Conservation (phyloP, 92 coral and sea anemone species). For the Epizoanthus scotinus region DNA sequence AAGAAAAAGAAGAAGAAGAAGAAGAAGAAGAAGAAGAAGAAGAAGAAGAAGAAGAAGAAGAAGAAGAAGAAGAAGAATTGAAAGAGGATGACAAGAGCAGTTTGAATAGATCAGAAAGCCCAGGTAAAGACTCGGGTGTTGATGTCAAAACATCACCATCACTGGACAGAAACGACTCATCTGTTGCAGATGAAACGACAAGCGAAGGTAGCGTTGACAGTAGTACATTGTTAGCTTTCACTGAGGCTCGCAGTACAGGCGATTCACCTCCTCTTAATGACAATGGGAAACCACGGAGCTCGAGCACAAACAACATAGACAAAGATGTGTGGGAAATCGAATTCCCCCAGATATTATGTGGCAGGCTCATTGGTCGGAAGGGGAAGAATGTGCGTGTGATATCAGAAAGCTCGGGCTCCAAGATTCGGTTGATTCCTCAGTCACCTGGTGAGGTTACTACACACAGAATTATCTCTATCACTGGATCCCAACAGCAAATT, state of each 20-base stretch:
- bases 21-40: no score
- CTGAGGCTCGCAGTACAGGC: conserved; percentile 60
- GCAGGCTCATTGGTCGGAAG: conserved; percentile 93
- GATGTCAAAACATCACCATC: conserved; percentile 61
- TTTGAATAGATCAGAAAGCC: conserved; percentile 43
- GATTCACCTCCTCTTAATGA: conserved; percentile 51
- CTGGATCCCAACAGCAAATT: conserved; percentile 85
- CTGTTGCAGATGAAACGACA: conserved; percentile 67
- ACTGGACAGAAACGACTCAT: conserved; percentile 72
- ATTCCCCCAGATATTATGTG: conserved; percentile 95
- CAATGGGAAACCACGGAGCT: conserved; percentile 41
- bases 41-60: neutral
- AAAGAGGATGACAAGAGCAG: conserved; percentile 8
- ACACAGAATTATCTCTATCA: conserved; percentile 85
- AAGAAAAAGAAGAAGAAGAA: no score
- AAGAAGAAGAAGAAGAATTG: neutral
- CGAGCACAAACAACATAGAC: conserved; percentile 43
- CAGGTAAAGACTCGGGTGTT: conserved; percentile 70
- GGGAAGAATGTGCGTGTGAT: conserved; percentile 93
- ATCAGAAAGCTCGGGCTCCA: conserved; percentile 89
- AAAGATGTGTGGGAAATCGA: conserved; percentile 93
- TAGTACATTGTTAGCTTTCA: conserved; percentile 58
- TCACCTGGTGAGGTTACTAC: conserved; percentile 92
- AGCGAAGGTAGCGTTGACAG: conserved; percentile 88
- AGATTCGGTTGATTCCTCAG: conserved; percentile 94